Conservation (phyloP, 2,797 vertebrate genomes). For the Siniperca scherzeri region DNA sequence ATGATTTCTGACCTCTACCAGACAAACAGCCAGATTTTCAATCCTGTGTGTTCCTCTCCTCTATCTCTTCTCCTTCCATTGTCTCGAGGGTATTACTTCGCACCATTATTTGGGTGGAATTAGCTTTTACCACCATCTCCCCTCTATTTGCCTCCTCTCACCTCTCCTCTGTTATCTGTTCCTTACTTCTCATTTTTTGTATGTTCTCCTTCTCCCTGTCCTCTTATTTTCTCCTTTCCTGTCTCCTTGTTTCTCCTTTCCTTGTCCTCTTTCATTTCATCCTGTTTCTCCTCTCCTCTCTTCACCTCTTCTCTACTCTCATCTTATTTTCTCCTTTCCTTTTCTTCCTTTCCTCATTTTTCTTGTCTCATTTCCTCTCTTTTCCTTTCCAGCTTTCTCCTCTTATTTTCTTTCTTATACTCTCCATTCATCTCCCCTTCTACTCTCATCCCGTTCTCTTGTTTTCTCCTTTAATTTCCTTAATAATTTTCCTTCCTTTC, state of each 20-base stretch:
- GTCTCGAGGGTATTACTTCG: constrained; percentile 61
- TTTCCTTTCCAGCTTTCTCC: not conserved
- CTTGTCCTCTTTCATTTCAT: not conserved
- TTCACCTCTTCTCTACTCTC: not conserved
- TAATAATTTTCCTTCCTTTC: not conserved
- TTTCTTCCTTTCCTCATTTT: not conserved
- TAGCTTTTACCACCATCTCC: constrained; percentile 67
- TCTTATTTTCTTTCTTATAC: not conserved
- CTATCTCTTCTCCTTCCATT: constrained; percentile 37
- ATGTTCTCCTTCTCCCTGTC: not conserved
- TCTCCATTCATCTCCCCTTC: too few species aligned
- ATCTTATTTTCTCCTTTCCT: not conserved
- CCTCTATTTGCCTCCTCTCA: constrained; percentile 39
- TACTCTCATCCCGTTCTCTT: not conserved
- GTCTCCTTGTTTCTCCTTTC: not conserved
- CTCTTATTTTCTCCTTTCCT: not conserved
- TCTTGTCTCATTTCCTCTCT: not conserved
- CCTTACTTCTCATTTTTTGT: constrained; percentile 13
- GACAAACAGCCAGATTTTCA: constrained; percentile 72
- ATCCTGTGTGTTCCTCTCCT: constrained; percentile 57
- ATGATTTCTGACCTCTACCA: constrained; percentile 76
- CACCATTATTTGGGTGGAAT: constrained; percentile 72
- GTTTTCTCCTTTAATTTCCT: not conserved
- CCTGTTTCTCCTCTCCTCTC: not conserved
- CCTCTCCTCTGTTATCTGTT: constrained; percentile 49